Conservation (phyloP, 64 coral and sea anemone species). For the Trachythela sp. region DNA sequence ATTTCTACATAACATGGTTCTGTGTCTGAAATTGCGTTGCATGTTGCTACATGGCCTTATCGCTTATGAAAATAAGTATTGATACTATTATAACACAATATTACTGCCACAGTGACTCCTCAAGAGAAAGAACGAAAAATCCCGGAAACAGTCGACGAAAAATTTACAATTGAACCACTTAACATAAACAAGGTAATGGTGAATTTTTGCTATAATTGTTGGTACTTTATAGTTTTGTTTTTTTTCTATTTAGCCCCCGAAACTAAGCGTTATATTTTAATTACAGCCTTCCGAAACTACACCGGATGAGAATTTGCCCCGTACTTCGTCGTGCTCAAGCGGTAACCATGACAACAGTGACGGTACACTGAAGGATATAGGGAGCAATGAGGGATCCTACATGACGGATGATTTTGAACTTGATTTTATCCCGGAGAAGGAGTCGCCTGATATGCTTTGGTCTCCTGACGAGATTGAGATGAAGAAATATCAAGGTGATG, state of each 20-base stretch:
- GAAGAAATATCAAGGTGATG: neutral
- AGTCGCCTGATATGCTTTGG: neutral
- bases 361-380: neutral
- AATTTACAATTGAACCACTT: neutral
- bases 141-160: neutral
- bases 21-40: too few species aligned
- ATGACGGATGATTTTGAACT: neutral
- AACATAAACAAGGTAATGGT: neutral
- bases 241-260: neutral
- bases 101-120: neutral
- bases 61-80: too few species aligned
- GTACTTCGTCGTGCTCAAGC: neutral
- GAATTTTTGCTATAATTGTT: neutral
- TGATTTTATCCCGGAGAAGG: slow-evolving; percentile 10
- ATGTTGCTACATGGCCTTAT: too few species aligned
- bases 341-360: neutral
- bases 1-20: too few species aligned
- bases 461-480: slow-evolving; percentile 6
- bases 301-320: neutral
- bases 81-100: too few species aligned
- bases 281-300: neutral
- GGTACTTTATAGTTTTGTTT: neutral
- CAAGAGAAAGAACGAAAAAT: neutral
- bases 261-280: neutral
- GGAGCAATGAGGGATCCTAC: neutral